Evolutionary conservation across 2,797 vertebrate species (phyloP).

Genomic region (Acrocephalus scirpaceus): DNA sequence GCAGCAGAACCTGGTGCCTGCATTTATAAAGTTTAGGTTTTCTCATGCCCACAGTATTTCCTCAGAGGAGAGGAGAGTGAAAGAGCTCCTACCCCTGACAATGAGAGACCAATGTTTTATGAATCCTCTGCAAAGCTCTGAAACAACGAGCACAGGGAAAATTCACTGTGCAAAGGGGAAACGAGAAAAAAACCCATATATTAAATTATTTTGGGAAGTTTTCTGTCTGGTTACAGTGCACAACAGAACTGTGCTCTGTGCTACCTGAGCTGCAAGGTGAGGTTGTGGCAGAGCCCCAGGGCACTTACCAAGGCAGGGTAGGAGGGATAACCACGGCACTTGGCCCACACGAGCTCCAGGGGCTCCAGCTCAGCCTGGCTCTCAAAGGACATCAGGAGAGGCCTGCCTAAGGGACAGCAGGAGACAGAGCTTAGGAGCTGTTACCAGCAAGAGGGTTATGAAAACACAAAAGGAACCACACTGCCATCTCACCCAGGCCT

Average conservation of each 20-base stretch:
- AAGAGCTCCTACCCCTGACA: background rate
- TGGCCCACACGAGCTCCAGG: conserved; percentile 97
- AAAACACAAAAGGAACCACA: background rate
- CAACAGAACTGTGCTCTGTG: background rate
- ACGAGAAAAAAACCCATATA: background rate
- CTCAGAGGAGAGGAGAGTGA: background rate
- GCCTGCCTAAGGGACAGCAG: conserved; percentile 77
- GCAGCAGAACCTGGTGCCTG: background rate
- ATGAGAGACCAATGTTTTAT: background rate
- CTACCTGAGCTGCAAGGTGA: background rate
- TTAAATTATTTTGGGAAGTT: background rate
- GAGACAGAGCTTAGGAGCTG: background rate
- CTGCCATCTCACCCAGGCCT: background rate
- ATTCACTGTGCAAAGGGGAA: background rate
- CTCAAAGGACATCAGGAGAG: conserved; percentile 84
- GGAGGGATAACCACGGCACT: conserved; percentile 97
- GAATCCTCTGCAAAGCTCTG: background rate
- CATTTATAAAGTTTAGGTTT: background rate
- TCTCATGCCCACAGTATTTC: background rate
- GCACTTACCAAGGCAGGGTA: conserved; percentile 94
- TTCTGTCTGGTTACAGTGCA: background rate
- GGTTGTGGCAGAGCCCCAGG: background rate
- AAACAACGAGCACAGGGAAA: background rate
- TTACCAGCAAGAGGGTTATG: background rate
- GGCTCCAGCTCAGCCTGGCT: conserved; percentile 88